Conservation (phyloP, 2,888 invertebrate genomes). For the Calliphora vomitoria region DNA sequence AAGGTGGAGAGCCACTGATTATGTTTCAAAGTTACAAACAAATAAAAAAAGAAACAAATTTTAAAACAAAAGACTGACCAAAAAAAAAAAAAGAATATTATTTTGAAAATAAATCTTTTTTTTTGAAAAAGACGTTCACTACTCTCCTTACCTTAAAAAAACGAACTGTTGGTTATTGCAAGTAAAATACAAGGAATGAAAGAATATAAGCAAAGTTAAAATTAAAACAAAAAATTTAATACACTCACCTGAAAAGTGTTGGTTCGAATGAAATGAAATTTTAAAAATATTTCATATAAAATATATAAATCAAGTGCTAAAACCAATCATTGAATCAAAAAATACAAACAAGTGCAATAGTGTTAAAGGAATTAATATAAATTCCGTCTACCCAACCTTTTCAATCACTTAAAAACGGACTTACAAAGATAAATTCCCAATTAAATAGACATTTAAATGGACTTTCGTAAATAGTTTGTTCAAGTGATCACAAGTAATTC, state of each 20-base stretch:
- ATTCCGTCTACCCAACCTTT: slow-evolving; percentile 19
- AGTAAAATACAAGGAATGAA: slow-evolving; percentile 32
- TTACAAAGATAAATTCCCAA: slow-evolving; percentile 32
- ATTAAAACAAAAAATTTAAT: slow-evolving; percentile 1
- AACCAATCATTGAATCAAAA: background rate
- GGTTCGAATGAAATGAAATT: slow-evolving; percentile 39
- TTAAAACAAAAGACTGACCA: slow-evolving; percentile 68
- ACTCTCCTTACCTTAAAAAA: slow-evolving; percentile 72
- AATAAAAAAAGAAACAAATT: slow-evolving; percentile 29
- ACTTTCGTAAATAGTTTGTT: slow-evolving; percentile 22
- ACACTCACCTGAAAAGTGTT: slow-evolving; percentile 44
- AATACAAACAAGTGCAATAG: slow-evolving; percentile 65
- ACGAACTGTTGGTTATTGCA: slow-evolving; percentile 72
- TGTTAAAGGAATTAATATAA: slow-evolving; percentile 40
- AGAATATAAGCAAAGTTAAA: slow-evolving; percentile 11
- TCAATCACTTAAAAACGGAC: slow-evolving; percentile 42
- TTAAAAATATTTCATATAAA: slow-evolving; percentile 11
- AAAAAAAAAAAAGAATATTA: slow-evolving; percentile 38
- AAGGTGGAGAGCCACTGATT: slow-evolving; percentile 69
- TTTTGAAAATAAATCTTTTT: slow-evolving; percentile 20
- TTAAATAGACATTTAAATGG: slow-evolving; percentile 30
- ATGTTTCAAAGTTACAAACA: slow-evolving; percentile 41
- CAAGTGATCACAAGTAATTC: slow-evolving; percentile 30
- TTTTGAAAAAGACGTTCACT: slow-evolving; percentile 62
- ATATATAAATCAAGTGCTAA: slow-evolving; percentile 60